Conservation (phyloP, 1,140 invertebrate species). For the Zaprionus africanus region DNA sequence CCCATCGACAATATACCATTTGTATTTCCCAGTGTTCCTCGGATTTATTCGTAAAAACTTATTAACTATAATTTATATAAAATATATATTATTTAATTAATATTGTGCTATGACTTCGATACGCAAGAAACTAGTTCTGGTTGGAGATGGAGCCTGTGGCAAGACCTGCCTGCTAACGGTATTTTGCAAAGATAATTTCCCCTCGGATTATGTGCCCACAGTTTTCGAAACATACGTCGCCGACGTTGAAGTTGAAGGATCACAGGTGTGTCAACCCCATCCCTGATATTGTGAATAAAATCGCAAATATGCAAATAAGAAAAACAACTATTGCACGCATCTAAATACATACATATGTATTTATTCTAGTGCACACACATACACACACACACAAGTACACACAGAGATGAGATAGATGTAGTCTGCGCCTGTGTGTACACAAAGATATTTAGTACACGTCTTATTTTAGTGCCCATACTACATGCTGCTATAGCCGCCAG, state of each 20-base stretch:
- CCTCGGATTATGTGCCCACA: slow-evolving; percentile 98
- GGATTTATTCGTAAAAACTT: neutral
- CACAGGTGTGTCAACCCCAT: slow-evolving; percentile 89
- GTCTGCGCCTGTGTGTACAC: slow-evolving; percentile 1
- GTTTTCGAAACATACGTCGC: slow-evolving; percentile 99
- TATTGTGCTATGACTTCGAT: slow-evolving; percentile 93
- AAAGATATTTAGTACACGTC: slow-evolving; percentile 49
- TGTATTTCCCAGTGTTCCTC: neutral
- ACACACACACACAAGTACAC: neutral
- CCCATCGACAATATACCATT: slow-evolving; percentile 3
- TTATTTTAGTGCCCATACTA: slow-evolving; percentile 46
- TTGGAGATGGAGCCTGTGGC: slow-evolving; percentile 99
- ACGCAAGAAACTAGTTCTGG: slow-evolving; percentile 99
- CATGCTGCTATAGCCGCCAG: slow-evolving; percentile 14
- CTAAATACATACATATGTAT: neutral
- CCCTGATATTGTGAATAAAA: neutral
- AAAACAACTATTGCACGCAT: slow-evolving; percentile 11
- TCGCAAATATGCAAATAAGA: slow-evolving; percentile 11
- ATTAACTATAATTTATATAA: neutral
- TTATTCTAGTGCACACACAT: slow-evolving; percentile 4
- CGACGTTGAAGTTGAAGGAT: slow-evolving; percentile 97
- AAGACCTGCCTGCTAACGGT: slow-evolving; percentile 98
- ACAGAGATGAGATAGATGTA: neutral
- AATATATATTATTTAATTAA: neutral
- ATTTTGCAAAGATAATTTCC: slow-evolving; percentile 99